Base-by-base conservation (phyloP, 2,888 invertebrate species). In the Heteromurus nitidus region DNA sequence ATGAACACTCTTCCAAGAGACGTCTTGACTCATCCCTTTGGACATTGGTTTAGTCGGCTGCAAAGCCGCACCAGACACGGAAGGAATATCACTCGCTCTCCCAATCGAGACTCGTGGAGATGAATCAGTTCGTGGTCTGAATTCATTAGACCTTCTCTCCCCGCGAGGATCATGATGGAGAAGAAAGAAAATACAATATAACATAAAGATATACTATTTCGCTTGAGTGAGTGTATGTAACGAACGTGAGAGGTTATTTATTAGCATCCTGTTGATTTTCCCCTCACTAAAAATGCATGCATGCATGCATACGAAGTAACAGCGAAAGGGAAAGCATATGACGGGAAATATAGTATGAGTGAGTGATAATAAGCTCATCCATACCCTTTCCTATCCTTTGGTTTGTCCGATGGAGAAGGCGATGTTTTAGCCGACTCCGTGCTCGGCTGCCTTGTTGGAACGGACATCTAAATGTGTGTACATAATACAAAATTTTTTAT, bases 1-100 rank as follows among this genome's bases (percentile, higher is more conserved):
- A 16, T 93, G 92, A 1, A 95, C 91, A 90, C 95, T 92, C 28
- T 86, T 86, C 87, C 84, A 86, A 1, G 75, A 76, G 67, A 77
- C 77, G 72, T 74, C 69, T 64, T 67, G 44, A 60, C 70, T 72
- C 88, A 84, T 88, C 72, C 80, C 80, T 50, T 82, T 82, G n/a
- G 73, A 60, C 72, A 76, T 9, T 13, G 82, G 75, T 62, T 80
- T 81, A 13, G 75, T 62, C 67, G 69, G 73, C 55, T 58, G 79
- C 76, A 79, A 30, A 67, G 55, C 69, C 67, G 82, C 20, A 64
- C 80, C 76, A 73, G 83, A 82, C 82, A 82, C 77, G 67, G 82
- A 82, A 62, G 82, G 82, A 73, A 82, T 77, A 82, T 82, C 82
- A 77, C 84, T 86, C 0, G 75, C 82, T 50, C 72, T 83, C 16